Evolutionary conservation across 2,113 vertebrate species (phyloP).

Genomic region (Colinus virginianus): DNA sequence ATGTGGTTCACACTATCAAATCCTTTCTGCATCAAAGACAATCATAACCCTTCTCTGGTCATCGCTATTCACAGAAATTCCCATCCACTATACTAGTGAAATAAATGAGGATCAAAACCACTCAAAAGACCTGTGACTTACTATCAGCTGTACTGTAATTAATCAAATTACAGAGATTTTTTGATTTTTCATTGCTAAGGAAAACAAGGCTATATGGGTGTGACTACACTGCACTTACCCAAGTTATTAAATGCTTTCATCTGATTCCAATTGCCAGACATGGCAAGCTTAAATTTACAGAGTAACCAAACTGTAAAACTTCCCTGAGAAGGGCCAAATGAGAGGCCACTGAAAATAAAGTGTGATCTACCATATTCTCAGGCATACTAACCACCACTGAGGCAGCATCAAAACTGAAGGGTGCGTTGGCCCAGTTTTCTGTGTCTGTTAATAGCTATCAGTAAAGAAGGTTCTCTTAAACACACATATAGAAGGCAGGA

Average conservation of each 20-base stretch:
- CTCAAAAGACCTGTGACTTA: background rate
- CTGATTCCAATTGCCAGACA: background rate
- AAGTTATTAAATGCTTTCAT: background rate
- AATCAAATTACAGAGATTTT: background rate
- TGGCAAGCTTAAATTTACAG: background rate
- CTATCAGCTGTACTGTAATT: background rate
- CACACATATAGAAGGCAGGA: fast-evolving
- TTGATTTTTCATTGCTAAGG: background rate
- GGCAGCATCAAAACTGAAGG: background rate
- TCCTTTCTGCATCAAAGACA: background rate
- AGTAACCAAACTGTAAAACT: background rate
- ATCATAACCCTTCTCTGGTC: background rate
- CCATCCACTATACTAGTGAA: background rate
- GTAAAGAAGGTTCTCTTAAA: background rate
- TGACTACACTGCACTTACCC: background rate
- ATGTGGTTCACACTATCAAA: background rate
- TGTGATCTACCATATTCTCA: background rate
- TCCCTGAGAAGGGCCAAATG: background rate
- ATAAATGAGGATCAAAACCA: background rate
- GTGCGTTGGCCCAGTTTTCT: background rate
- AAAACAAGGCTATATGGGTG: background rate
- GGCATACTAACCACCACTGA: background rate
- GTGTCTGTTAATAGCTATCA: background rate
- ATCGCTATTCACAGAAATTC: background rate
- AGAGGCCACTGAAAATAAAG: background rate